A percentile compares a stretch with the other conserved stretches of the same genome.
Evolutionary conservation across 2,113 vertebrate species (phyloP).

Genomic region (Tonatia bakeri): DNA sequence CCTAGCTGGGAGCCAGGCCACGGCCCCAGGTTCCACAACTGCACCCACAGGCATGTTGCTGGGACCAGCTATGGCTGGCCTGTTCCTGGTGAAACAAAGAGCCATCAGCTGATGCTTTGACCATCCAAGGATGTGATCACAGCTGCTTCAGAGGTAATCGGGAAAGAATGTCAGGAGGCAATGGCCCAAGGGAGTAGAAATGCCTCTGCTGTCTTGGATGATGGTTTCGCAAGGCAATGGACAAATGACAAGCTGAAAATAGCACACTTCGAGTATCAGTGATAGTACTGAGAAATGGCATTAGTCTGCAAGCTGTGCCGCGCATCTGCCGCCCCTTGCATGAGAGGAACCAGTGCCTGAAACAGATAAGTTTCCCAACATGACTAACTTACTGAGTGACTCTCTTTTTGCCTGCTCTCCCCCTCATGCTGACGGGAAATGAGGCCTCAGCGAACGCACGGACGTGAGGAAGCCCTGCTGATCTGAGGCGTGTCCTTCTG

Average conservation of each 20-base stretch:
- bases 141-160: slow-evolving; percentile 42
- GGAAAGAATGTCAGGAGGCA: slow-evolving; percentile 59
- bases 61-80: not conserved
- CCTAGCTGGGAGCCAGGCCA: not conserved
- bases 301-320: not conserved
- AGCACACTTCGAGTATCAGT: not conserved
- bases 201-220: not conserved
- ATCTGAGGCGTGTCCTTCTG: not conserved
- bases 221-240: slow-evolving; percentile 23
- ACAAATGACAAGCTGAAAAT: slow-evolving; percentile 42
- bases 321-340: not conserved
- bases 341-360: slow-evolving; percentile 25
- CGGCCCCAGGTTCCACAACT: not conserved
- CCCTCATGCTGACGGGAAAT: slow-evolving; percentile 22
- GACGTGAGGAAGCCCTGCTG: not conserved
- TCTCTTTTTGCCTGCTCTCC: not conserved
- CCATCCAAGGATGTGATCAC: not conserved
- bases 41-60: not conserved
- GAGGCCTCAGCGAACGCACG: not conserved
- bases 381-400: slow-evolving; percentile 35
- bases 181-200: not conserved
- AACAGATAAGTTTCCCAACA: slow-evolving; percentile 14
- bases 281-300: not conserved
- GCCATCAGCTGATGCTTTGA: not conserved
- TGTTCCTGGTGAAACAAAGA: not conserved